phyloP scores from a whole-genome alignment of 2,797 vertebrate species.

The Sebastes hopkinsi region DNA sequence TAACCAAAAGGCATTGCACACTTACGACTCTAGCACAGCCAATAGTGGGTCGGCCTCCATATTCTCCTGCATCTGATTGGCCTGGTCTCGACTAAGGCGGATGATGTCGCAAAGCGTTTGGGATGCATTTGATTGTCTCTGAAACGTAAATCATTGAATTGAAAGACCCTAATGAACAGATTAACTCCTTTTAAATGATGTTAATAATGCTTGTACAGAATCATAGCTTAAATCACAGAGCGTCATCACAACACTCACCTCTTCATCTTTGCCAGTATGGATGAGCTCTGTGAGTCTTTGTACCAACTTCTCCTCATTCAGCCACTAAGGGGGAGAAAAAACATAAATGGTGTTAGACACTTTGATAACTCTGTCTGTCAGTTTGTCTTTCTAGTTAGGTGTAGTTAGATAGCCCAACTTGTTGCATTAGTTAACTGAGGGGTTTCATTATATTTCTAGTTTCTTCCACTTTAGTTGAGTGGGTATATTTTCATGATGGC shows the following conservation, averaged over 20 bases:
- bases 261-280: constrained; percentile 92
- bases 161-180: not conserved
- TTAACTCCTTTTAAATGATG: not conserved
- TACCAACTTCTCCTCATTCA: constrained; percentile 92
- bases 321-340: constrained; percentile 84
- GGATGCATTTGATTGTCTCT: constrained; percentile 96
- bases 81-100: constrained; percentile 96
- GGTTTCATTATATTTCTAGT: too few species aligned
- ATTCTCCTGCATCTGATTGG: constrained; percentile 90
- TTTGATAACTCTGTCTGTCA: too few species aligned
- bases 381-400: too few species aligned
- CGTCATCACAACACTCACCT: constrained; percentile 81
- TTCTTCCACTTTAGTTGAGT: too few species aligned
- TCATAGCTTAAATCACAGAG: not conserved
- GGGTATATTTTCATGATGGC: too few species aligned
- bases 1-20: constrained; percentile 30
- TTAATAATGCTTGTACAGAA: not conserved
- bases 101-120: constrained; percentile 98
- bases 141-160: constrained; percentile 20
- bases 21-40: constrained; percentile 94
- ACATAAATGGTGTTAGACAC: not conserved
- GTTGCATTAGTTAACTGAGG: too few species aligned
- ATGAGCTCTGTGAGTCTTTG: constrained; percentile 94
- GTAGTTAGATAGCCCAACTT: too few species aligned
- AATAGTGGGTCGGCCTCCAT: constrained; percentile 92